Evolutionary conservation across 2,888 invertebrate genomes (phyloP).

Genomic region (Slavum lentiscoides): DNA sequence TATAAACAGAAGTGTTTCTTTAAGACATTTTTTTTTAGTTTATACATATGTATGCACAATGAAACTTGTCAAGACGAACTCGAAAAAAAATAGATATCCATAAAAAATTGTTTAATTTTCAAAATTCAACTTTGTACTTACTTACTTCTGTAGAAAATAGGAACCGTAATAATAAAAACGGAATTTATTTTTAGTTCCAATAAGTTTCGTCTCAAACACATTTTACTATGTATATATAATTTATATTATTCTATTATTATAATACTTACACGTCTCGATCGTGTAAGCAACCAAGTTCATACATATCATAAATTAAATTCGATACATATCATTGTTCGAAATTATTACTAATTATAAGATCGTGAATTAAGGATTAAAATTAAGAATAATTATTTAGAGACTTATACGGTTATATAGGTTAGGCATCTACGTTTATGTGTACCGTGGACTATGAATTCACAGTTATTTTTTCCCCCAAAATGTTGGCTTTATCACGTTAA

Average conservation of each 20-base stretch:
- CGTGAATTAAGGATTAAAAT: constrained; percentile 23
- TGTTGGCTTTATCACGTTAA: constrained; percentile 14
- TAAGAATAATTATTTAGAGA: constrained; percentile 22
- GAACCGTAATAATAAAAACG: too few relatives aligned
- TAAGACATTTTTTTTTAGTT: neutral
- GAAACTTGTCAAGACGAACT: too few relatives aligned
- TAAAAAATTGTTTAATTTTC: too few relatives aligned
- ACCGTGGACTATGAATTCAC: constrained; percentile 11
- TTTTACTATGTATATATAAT: neutral
- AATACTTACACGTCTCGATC: constrained; percentile 26
- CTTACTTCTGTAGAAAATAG: too few relatives aligned
- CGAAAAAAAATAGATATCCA: too few relatives aligned
- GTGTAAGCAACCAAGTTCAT: constrained; percentile 49
- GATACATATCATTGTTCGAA: constrained; percentile 53
- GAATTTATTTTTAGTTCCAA: too few relatives aligned
- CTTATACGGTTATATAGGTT: neutral
- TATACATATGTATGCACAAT: neutral
- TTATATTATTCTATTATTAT: constrained; percentile 26
- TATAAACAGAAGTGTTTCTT: constrained; percentile 38
- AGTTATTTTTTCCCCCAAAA: neutral
- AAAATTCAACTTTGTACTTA: too few relatives aligned
- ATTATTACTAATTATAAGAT: constrained; percentile 40
- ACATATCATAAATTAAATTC: constrained; percentile 50
- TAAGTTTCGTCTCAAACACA: too few relatives aligned
- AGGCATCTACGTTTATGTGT: neutral